Evolutionary conservation across 1,140 invertebrate genomes (phyloP), one percentile per base, ranked within the genome.

Genomic region (Zaprionus capensis): DNA sequence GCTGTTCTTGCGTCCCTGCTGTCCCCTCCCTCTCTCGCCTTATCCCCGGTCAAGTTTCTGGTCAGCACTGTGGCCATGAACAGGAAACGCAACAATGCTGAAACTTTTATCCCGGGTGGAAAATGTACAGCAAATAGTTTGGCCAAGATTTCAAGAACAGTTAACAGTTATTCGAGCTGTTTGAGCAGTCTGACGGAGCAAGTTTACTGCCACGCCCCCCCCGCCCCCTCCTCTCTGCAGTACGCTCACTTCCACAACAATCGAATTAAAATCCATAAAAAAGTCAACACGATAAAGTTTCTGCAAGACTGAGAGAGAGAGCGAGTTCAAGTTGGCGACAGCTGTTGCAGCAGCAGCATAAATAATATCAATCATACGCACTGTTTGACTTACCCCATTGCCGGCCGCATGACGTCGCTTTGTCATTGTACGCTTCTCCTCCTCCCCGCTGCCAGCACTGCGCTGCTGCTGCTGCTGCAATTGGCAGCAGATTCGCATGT

Each of bases 401-500:
- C 70, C 62, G 51, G 81, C 63, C 58, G 78, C 51, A 59, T 74
- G 56, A 14, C 81, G 73, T 17, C 78, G 68, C 68, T 64, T 87
- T 53, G 62, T 59, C 73, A 63, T 67, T 24, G 68, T 28, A 34
- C 66, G 49, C 38, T 67, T 57, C 38, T 67, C 55, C 17, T 61
- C 34, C 31, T 65, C 31, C 36, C 57, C 56, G 20, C 26, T 26
- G 24, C 24, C 24, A 26, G 24, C 24, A 26, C 24, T 1, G 61
- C 28, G 63, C 58, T 36, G 24, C 20, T 15, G n/a, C 5, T 15
- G 38, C 61, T 78, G 66, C 83, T 91, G 91, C 78, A 93, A 81
- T 53, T 93, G 93, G 86, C 95, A 95, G 83, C 95, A 96, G 7
- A 96, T 92, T 77, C 94, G 94, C 46, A 95, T 94, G 92, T 97